Conservation (phyloP, 2,113 vertebrate species). For the Astatotilapia flaviijosephi region DNA sequence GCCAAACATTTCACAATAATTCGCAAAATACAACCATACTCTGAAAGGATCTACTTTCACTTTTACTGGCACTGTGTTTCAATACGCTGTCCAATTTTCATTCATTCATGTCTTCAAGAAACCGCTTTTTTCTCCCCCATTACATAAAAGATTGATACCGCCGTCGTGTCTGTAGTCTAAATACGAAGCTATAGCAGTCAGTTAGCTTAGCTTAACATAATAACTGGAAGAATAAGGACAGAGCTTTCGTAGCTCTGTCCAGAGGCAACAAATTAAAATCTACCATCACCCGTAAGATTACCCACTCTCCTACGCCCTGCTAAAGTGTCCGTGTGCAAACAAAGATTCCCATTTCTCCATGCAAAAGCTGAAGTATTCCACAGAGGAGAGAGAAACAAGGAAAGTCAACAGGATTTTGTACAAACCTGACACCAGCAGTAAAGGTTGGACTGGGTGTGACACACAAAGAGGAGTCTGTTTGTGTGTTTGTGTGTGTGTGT, state of each 20-base stretch:
- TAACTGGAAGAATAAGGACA: neutral
- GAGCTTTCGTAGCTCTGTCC: neutral
- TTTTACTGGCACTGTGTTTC: neutral
- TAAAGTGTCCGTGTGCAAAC: neutral
- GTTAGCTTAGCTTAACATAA: neutral
- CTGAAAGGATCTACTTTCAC: neutral
- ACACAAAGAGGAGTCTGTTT: neutral
- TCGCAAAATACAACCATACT: slow-evolving; percentile 3
- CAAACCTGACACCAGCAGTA: neutral
- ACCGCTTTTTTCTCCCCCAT: neutral
- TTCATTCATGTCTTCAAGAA: neutral
- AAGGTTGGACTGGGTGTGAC: neutral
- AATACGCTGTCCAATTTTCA: neutral
- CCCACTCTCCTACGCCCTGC: neutral
- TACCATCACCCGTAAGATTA: neutral
- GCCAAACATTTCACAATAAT: neutral
- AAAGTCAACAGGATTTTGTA: neutral
- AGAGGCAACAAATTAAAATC: neutral
- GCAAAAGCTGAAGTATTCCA: neutral
- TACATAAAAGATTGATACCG: neutral
- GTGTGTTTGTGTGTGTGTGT: neutral
- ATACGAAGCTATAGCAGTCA: neutral
- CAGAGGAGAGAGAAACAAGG: neutral
- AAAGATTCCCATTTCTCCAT: neutral
- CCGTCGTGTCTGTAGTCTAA: neutral